These are phyloP conservation scores for Nerophis lumbriciformis DNA, from an alignment of 2,113 vertebrate species.

Conservation along the genomic window DNA sequence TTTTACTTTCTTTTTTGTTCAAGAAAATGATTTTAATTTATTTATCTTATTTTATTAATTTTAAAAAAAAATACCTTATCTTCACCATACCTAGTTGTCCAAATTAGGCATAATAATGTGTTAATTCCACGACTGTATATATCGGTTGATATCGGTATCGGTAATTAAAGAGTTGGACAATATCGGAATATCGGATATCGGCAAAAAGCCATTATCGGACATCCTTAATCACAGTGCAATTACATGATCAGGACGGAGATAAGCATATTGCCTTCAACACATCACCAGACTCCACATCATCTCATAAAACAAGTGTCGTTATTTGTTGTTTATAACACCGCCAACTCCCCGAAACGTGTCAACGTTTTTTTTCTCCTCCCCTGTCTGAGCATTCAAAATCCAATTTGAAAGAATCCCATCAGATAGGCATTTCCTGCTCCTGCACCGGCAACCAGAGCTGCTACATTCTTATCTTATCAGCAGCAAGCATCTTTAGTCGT, in stretches of 20 bases:
- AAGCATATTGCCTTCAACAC: background rate
- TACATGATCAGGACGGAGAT: background rate
- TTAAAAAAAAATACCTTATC: too few species aligned
- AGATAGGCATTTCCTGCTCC: constrained; percentile 75
- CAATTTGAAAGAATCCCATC: constrained; percentile 63
- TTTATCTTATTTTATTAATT: too few species aligned
- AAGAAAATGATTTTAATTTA: too few species aligned
- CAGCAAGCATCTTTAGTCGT: constrained; percentile 66
- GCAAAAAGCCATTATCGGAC: too few species aligned
- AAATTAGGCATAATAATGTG: too few species aligned
- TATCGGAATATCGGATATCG: too few species aligned
- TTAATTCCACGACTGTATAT: too few species aligned
- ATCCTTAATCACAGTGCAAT: background rate
- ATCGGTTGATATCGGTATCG: too few species aligned
- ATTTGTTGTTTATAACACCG: constrained; percentile 44
- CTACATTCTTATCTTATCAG: constrained; percentile 74
- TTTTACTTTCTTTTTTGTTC: too few species aligned
- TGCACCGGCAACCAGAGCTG: constrained; percentile 57
- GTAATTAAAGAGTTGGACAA: too few species aligned
- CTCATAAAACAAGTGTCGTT: constrained; percentile 19
- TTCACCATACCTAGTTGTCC: too few species aligned
- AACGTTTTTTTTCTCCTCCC: constrained; percentile 49
- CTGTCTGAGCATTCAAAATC: constrained; percentile 62
- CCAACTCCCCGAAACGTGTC: constrained; percentile 49
- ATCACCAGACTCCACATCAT: constrained; percentile 2